Base-by-base conservation (phyloP, 1,140 invertebrate species). In the Diachasmimorpha longicaudata region DNA sequence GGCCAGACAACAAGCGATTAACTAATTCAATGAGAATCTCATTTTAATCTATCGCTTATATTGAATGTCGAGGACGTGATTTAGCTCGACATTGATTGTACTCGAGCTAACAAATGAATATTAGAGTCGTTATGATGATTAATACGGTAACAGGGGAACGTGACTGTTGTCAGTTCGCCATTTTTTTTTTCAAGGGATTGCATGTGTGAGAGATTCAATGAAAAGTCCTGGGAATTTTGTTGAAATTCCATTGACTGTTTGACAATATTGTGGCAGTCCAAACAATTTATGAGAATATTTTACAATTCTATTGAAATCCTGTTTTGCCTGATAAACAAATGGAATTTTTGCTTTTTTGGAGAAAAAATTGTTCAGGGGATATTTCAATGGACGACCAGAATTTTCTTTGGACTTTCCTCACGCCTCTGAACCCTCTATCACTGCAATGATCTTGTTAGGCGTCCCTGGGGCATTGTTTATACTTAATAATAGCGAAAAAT, bases 131-230 rank as follows among this genome's bases (percentile, higher is more conserved):
- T 87, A 82, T 82, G 25, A 44, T 31, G 19, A 82, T 79, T 83
- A 83, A 79, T 81, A 81, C 79, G 84, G 82, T 78, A 84, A 82
- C 67, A 81, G 73, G 42, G 13, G 39, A 42, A 42, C 39, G 13
- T 42, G 31, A 46, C 44, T 14, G 10, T 46, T 46, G 44, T 46
- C n/a, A 11, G 11, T 87, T 87, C 83, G n/a, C n/a, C n/a, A n/a
- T 88, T 85, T 85, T 85, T 85, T 86, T 77, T 48, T 71, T 71
- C 78, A 86, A 87, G 87, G 86, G 86, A 31, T 86, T 86, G 82
- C 88, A 88, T 85, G 83, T 78, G 6, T 31, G 31, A 31, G 6
- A 31, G 31, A 31, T 31, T 31, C 31, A 31, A 31, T 31, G 6
- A 31, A 31, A 31, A 31, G 6, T 31, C 31, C 31, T 31, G 31